Conservation (phyloP, 1,140 invertebrate species). For the Zaprionus africanus region DNA sequence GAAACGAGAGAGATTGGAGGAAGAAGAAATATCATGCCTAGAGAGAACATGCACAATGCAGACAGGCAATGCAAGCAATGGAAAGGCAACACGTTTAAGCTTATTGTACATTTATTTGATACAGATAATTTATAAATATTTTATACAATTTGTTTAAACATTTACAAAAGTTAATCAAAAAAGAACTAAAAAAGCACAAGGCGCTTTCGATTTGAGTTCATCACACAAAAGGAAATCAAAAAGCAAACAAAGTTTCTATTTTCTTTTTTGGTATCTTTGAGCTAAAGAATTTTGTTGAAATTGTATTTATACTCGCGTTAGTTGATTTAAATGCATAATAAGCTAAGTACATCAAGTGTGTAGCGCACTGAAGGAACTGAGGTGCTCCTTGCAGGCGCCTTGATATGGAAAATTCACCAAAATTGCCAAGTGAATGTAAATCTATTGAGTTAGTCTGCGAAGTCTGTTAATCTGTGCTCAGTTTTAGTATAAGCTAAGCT, state of each 20-base stretch:
- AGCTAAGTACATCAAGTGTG: slow-evolving; percentile 39
- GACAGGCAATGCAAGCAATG: slow-evolving; percentile 45
- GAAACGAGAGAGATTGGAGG: background rate
- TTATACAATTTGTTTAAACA: slow-evolving; percentile 64
- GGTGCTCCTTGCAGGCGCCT: background rate
- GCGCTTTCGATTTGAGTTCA: slow-evolving; percentile 57
- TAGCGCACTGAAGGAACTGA: slow-evolving; percentile 2
- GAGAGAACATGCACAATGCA: slow-evolving; percentile 41
- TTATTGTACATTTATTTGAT: slow-evolving; percentile 80
- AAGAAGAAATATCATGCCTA: slow-evolving; percentile 36
- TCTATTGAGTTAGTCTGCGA: slow-evolving; percentile 32
- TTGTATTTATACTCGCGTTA: slow-evolving; percentile 24
- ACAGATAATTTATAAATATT: slow-evolving; percentile 65
- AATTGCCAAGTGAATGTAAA: slow-evolving; percentile 34
- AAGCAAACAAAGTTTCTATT: slow-evolving; percentile 23
- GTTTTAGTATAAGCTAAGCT: slow-evolving; percentile 25
- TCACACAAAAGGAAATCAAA: slow-evolving; percentile 63
- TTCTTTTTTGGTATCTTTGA: slow-evolving; percentile 51
- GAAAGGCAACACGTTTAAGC: slow-evolving; percentile 58
- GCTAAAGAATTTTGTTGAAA: slow-evolving; percentile 42
- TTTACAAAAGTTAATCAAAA: slow-evolving; percentile 70
- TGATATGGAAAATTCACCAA: slow-evolving; percentile 24
- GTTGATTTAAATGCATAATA: slow-evolving; percentile 44
- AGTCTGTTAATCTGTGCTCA: slow-evolving; percentile 22
- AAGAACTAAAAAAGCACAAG: slow-evolving; percentile 61